Evolutionary conservation across 2,113 vertebrate genomes (phyloP).

Genomic region (Pungitius pungitius): DNA sequence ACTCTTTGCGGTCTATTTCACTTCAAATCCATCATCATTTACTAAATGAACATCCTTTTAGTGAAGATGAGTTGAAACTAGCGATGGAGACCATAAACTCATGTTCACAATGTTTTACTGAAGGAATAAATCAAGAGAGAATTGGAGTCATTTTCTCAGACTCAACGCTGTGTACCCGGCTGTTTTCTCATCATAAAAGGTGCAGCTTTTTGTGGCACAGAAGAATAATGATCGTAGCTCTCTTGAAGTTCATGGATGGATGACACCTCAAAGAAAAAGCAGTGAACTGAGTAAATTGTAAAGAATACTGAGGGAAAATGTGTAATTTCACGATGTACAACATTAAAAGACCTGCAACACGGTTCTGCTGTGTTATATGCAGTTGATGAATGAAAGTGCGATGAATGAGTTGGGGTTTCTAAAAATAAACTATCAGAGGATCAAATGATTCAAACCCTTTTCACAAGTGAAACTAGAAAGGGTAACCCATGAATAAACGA

Average conservation of each 20-base stretch:
- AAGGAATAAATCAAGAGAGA: background rate
- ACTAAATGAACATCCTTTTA: background rate
- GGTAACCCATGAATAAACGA: background rate
- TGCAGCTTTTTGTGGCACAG: background rate
- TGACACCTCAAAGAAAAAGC: slow-evolving; percentile 30
- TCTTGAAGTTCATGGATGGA: slow-evolving; percentile 6
- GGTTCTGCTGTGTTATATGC: background rate
- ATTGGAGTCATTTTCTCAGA: background rate
- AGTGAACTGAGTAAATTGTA: background rate
- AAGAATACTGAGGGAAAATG: slow-evolving; percentile 7
- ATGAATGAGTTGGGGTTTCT: background rate
- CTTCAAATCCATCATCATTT: background rate
- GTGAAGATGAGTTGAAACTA: background rate
- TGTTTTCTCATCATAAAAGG: slow-evolving; percentile 19
- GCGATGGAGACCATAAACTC: background rate
- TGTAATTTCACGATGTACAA: background rate
- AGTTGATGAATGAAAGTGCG: background rate
- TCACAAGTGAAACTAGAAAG: background rate
- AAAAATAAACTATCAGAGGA: background rate
- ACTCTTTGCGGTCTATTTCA: background rate
- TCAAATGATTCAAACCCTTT: background rate
- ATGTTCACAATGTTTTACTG: background rate
- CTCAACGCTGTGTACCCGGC: background rate
- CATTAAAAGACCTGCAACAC: slow-evolving; percentile 10
- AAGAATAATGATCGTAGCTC: slow-evolving; percentile 15